phyloP scores from a whole-genome alignment of 1,140 invertebrate species.

The Ceratosolen solmsi region DNA sequence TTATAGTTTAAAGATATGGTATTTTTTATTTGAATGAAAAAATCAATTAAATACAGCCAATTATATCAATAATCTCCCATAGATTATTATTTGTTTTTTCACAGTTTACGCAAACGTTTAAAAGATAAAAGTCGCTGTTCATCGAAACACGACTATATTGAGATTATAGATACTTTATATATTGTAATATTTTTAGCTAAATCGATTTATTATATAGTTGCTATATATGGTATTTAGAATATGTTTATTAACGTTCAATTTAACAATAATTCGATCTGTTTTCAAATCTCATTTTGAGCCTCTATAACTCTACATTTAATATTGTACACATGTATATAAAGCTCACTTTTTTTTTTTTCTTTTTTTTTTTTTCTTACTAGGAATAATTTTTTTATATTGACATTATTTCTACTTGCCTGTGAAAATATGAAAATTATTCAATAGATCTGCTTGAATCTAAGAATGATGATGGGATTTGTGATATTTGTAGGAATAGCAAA shows the following conservation, averaged over 20 bases:
- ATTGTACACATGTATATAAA: neutral
- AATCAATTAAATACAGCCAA: no score
- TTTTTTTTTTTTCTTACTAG: neutral
- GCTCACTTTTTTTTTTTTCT: neutral
- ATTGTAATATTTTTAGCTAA: neutral
- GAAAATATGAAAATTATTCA: neutral
- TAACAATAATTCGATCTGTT: neutral
- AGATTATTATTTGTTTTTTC: no score
- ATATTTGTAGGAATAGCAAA: no score
- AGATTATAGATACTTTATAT: neutral
- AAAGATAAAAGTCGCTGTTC: neutral
- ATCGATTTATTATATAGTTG: no score
- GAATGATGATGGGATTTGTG: neutral
- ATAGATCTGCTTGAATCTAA: neutral
- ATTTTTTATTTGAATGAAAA: no score
- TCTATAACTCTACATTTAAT: neutral
- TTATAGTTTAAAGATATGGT: no score
- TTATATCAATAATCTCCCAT: no score
- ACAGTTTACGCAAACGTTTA: no score
- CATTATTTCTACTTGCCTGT: neutral
- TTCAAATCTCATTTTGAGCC: neutral
- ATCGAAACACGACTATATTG: neutral
- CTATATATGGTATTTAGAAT: no score
- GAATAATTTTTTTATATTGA: neutral
- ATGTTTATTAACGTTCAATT: neutral